Conservation (phyloP, 1,140 invertebrate genomes). For the Eulimnadia texana region DNA sequence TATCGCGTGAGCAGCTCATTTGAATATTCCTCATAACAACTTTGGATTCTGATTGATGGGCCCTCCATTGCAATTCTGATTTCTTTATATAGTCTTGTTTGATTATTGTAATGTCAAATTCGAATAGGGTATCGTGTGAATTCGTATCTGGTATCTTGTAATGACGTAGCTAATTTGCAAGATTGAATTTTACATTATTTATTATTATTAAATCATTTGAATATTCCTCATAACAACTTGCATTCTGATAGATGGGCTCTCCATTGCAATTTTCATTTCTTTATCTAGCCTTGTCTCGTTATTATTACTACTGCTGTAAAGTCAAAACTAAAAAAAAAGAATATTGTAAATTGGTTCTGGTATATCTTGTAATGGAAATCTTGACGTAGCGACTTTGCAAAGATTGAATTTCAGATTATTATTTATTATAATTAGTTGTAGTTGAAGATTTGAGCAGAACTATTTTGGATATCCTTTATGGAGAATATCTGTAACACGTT, state of each 20-base stretch:
- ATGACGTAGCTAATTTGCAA: too few relatives aligned
- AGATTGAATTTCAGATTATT: not conserved
- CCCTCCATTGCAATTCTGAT: not conserved
- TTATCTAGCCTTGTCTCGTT: too few relatives aligned
- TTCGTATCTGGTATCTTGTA: too few relatives aligned
- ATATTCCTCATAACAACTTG: not conserved
- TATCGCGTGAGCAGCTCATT: constrained; percentile 4
- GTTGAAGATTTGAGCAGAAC: not conserved
- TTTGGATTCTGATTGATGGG: not conserved
- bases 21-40: not conserved
- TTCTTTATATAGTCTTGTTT: too few relatives aligned
- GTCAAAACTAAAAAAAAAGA: too few relatives aligned
- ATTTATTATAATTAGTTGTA: too few relatives aligned
- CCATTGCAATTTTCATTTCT: not conserved
- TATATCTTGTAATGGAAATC: not conserved
- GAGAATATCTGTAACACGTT: too few relatives aligned
- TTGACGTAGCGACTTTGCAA: not conserved
- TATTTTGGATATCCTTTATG: not conserved
- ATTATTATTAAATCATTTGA: not conserved
- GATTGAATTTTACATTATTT: not conserved
- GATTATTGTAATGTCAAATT: too few relatives aligned
- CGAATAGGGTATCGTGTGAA: too few relatives aligned
- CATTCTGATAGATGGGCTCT: not conserved
- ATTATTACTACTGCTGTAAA: too few relatives aligned
- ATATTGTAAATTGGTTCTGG: too few relatives aligned